Conservation (phyloP, 2,113 vertebrate genomes). For the Hymenochirus boettgeri region DNA sequence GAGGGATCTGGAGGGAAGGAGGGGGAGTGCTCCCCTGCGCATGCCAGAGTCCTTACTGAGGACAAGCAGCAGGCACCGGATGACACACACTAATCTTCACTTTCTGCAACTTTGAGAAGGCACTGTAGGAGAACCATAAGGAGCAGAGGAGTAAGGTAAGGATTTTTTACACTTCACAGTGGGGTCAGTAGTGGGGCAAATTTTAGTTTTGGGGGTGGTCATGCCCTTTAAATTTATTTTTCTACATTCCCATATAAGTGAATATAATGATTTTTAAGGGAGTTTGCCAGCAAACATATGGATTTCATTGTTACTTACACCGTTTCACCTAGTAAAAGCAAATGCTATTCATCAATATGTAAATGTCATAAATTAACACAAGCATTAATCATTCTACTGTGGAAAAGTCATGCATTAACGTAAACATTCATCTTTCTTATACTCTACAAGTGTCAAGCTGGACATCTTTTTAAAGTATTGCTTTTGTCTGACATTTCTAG, state of each 20-base stretch:
- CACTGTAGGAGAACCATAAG: too few relatives aligned
- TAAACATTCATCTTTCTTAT: constrained; percentile 64
- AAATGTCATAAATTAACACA: constrained; percentile 62
- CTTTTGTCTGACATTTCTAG: constrained; percentile 51
- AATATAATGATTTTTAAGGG: constrained; percentile 45
- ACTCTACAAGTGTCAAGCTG: constrained; percentile 52
- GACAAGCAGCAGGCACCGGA: too few relatives aligned
- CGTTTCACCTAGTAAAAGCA: constrained; percentile 56
- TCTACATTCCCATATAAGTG: background rate
- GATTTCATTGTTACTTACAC: constrained; percentile 62
- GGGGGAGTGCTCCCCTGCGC: too few relatives aligned
- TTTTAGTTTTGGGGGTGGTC: too few relatives aligned
- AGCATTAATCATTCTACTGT: constrained; percentile 65
- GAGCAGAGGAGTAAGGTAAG: too few relatives aligned
- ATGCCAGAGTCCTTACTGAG: too few relatives aligned
- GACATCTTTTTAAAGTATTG: constrained; percentile 47
- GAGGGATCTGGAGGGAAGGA: too few relatives aligned
- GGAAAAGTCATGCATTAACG: constrained; percentile 61
- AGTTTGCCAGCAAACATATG: constrained; percentile 57
- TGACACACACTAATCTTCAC: too few relatives aligned
- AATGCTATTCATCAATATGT: constrained; percentile 65
- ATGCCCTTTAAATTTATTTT: too few relatives aligned
- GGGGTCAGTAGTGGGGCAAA: too few relatives aligned
- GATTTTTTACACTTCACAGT: too few relatives aligned
- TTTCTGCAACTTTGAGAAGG: too few relatives aligned